Evolutionary conservation across 1,140 invertebrate species (phyloP), one percentile per base, ranked within the genome.

Genomic region (Pseudomyrmex concolor): DNA sequence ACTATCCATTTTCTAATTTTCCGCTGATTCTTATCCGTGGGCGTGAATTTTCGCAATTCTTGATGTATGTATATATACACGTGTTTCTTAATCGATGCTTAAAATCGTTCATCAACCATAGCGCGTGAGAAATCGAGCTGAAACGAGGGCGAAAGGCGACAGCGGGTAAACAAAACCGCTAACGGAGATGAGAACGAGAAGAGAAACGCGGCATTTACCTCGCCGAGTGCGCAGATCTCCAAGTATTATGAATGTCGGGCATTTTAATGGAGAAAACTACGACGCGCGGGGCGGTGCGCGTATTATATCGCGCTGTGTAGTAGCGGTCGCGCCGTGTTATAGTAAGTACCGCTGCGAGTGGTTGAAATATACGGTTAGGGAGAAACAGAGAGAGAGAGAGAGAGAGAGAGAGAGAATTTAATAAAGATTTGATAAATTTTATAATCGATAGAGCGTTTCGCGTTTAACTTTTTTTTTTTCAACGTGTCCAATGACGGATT

Each of bases 261-360:
- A 57, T 83, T 83, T 85, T 85, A 83, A 85, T 85, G 60, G 55
- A 73, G 80, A 62, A 85, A 62, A 85, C 55, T 45, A 62, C 59
- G 34, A 9, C 5, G 13, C 19, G 22, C 22, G 55, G 45, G 48
- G 17, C 25, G 55, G 45, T 48, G 17, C 25, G 25, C 45, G 15
- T 67, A 48, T 64, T 74, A 82, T 64, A 64, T 59, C 22, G 72
- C 12, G 63, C 25, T 64, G 25, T 51, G 5, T 45, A 68, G 17
- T 45, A 45, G 17, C 66, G 66, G 48, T 64, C n/a, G 10, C n/a
- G 62, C 19, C 34, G 15, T 17, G 12, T 19, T 13, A 15, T n/a
- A 22, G 34, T 55, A 17, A 50, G 4, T 67, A 64, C 13, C 22
- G n/a, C 17, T 34, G 34, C 4, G n/a, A 78, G 34, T 70, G 43